Base-by-base conservation (phyloP, 2,113 vertebrate species). In the Thomomys bottae region DNA sequence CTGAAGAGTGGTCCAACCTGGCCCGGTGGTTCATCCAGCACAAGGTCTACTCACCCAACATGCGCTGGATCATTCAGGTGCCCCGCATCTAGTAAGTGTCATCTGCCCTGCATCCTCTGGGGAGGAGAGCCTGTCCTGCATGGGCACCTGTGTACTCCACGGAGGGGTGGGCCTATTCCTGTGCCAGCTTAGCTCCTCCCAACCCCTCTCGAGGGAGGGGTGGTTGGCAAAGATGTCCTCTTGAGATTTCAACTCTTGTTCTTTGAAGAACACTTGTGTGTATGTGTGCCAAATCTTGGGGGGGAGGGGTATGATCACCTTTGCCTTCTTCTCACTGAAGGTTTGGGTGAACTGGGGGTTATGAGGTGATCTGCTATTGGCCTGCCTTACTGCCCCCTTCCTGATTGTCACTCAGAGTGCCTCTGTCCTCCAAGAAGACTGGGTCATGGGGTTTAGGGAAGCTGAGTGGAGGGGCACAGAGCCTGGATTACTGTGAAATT, bases 1-100 rank as follows among this genome's bases (percentile, higher is more conserved):
- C 98, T 1, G 97, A 97, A 4, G 99, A 99, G 92, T 99, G 99
- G 99, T 91, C 97, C 82, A 97, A 70, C 91, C 97, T 99, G 64
- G 98, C 99, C 17, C 97, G 95, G 38, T 99, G 99, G 99, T 99
- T 99, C 96, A 99, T 99, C 96, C 98, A 98, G 88, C 99, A 99
- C 72, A 98, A 98, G 96, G 97, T 99, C 89, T 98, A 99, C 97
- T 99, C 99, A 0, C 98, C 99, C 91, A 99, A 99, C 97, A 98
- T 99, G 98, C 98, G 98, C 95, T 99, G 99, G 99, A 98, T 99
- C 96, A 99, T 99, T 96, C 99, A 99, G 96, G 97, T 99, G 84
- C 99, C 99, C 87, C 98, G 99, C 94, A 99, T 99, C 97, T 99
- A 99, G 99, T 99, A 98, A 98, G 99, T 98, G 94, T 86, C 17